Base-by-base conservation (phyloP, 2,888 invertebrate genomes). In the Caenorhabditis japonica region DNA sequence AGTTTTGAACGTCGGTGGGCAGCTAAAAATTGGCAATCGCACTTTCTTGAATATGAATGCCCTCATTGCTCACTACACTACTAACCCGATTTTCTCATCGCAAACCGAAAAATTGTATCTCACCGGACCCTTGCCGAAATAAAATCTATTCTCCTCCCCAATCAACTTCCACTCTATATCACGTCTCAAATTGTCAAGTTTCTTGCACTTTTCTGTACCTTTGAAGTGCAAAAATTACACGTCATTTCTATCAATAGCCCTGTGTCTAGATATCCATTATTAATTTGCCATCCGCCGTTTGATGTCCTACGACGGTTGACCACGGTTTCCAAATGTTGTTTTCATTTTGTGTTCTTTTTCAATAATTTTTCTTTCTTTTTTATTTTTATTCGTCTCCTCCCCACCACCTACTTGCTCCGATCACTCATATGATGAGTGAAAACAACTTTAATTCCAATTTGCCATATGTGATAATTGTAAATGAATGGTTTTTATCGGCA, bases 21-120 rank as follows among this genome's bases (percentile, higher is more conserved):
- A 94, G 90, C 81, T 84, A 53, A 79, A 78, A 53, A 99, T 99
- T 90, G 99, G 99, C 43, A 96, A 96, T 90, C 93, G 97, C 88
- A 94, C 94, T 90, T 99, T 99, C 90, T 93, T 93, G 87, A 92
- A 94, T 66, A 91, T 99, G 87, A 96, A 97, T 88, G 95, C 95
- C 89, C 91, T 99, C 83, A 96, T 99, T 85, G 93, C 94, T 88
- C 97, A 99, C 90, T 99, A 99, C 91, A 96, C 95, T 91, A 93
- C 94, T 95, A 97, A 85, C 97, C 99, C 69, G 84, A 99, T 99
- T 88, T 99, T 96, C 90, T 96, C 95, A 88, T 95, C 94, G 91
- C 94, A 94, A 19, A 95, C 95, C 84, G 97, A 99, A 90, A 97
- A 96, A 90, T 91, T 99, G 71, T 99, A 94, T 91, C 92, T 99